A percentile compares a stretch with the other conserved stretches of the same genome.
These are phyloP conservation scores for Plusia festucae DNA, from an alignment of 2,888 invertebrate genomes.

Conservation along the genomic window DNA sequence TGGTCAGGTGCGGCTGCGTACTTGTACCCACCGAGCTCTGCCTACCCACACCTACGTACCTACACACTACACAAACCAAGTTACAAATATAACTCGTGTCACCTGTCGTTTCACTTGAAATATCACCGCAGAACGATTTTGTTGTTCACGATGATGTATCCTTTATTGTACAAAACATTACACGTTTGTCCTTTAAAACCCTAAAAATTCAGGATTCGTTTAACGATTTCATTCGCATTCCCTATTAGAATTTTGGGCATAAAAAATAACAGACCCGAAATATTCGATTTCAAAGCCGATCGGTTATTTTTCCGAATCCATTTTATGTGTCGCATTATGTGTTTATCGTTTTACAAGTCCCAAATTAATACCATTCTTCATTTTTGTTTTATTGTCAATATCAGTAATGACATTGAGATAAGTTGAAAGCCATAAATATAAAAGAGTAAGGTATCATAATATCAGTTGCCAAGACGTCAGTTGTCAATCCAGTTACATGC, in stretches of 20 bases:
- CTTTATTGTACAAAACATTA: constrained; percentile 51
- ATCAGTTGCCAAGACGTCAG: constrained; percentile 58
- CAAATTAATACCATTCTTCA: constrained; percentile 18
- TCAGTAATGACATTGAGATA: constrained; percentile 30
- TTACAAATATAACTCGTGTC: constrained; percentile 52
- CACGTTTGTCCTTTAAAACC: constrained; percentile 39
- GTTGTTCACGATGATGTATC: constrained; percentile 50
- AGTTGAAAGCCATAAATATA: constrained; percentile 55
- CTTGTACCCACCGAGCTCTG: constrained; percentile 45
- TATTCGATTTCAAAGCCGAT: constrained; percentile 48
- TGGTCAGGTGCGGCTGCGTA: constrained; percentile 70
- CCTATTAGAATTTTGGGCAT: constrained; percentile 36
- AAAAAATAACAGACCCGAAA: constrained; percentile 40
- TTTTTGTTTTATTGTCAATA: constrained; percentile 17
- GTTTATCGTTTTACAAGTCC: constrained; percentile 20
- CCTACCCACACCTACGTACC: constrained; percentile 23
- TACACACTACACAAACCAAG: constrained; percentile 33
- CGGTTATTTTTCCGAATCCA: constrained; percentile 15
- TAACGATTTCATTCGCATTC: constrained; percentile 40
- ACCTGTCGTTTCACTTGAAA: constrained; percentile 48
- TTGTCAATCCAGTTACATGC: constrained; percentile 58
- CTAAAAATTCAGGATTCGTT: constrained; percentile 39
- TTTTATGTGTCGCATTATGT: constrained; percentile 29
- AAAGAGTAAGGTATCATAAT: constrained; percentile 59
- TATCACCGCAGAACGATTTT: constrained; percentile 47